A percentile compares a stretch with the other conserved stretches of the same genome.
These are phyloP conservation scores for Notothenia rossii DNA, from an alignment of 2,113 vertebrate genomes.

Conservation along the genomic window DNA sequence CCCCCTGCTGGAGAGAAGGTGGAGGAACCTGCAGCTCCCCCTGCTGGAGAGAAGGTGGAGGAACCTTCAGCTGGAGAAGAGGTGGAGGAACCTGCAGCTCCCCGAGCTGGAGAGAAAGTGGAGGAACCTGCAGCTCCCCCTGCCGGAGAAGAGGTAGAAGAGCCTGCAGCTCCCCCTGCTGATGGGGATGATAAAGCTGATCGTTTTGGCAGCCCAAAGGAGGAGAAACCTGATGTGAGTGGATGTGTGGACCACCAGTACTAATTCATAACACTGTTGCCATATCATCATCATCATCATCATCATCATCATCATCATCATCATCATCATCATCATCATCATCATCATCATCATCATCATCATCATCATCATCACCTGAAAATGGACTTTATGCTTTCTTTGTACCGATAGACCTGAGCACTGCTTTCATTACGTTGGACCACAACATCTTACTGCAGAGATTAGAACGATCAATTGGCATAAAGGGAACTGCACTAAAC, in stretches of 20 bases:
- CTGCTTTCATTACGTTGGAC: too few species aligned
- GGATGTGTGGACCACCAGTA: background rate
- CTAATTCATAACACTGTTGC: too few species aligned
- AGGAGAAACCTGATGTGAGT: slow-evolving; percentile 90
- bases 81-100: background rate
- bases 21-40: background rate
- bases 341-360: background rate
- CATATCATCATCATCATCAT: background rate
- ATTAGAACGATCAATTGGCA: too few species aligned
- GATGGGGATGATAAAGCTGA: slow-evolving; percentile 41
- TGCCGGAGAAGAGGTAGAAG: slow-evolving; percentile 28
- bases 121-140: background rate
- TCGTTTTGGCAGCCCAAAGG: slow-evolving; percentile 50
- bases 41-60: slow-evolving; percentile 33
- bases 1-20: slow-evolving; percentile 2
- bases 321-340: too few species aligned
- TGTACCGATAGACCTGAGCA: too few species aligned
- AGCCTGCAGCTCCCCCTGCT: background rate
- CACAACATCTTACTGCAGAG: too few species aligned
- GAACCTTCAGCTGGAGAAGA: slow-evolving; percentile 5
- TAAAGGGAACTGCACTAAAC: too few species aligned
- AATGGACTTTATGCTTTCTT: too few species aligned
- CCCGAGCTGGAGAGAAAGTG: too few species aligned
- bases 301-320: background rate
- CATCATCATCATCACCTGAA: too few species aligned